Base-by-base conservation (phyloP, 2,113 vertebrate genomes). In the Corvus cornix region DNA sequence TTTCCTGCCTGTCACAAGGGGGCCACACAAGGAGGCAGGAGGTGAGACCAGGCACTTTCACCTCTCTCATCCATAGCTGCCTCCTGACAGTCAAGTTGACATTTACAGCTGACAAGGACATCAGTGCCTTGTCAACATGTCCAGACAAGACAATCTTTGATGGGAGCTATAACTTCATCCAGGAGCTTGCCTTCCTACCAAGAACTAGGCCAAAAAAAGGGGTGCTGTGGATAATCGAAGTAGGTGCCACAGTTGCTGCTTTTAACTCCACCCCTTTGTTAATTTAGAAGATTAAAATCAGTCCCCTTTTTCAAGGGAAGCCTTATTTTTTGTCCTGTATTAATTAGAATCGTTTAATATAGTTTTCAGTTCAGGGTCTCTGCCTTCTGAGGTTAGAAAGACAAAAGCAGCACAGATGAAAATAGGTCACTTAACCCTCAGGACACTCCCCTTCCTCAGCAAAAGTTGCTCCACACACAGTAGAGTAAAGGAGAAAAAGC, bases 301-400 rank as follows among this genome's bases (percentile, higher is more conserved):
- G 58, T 62, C 58, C 23, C 46, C 16, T 72, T 69, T 39, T 87
- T 28, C 70, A 64, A 52, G 41, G 2, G 0, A 70, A 69, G 62
- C 12, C 73, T 84, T 44, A 6, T 66, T 90, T 83, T 83, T 85
- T 83, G 48, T 59, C 76, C 83, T 74, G 58, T 33, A 51, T 63
- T 95, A 96, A 96, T 94, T 89, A 93, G 59, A 83, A 63, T 78
- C 70, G 84, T 95, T 91, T 88, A 60, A 68, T 90, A 90, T 33
- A 44, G 52, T 86, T 80, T 60, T 51, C 33, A 48, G 72, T 64
- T 70, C 72, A 81, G 90, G 67, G 72, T 80, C 85, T 86, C 82
- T 74, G 84, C 58, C 88, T 96, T 95, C 78, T 79, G 87, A 85
- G 89, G 93, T 82, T 73, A 83, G 87, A 87, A 56, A 88, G 63